Evolutionary conservation across 2,888 invertebrate species (phyloP).

Genomic region (Perizoma flavofasciatum): DNA sequence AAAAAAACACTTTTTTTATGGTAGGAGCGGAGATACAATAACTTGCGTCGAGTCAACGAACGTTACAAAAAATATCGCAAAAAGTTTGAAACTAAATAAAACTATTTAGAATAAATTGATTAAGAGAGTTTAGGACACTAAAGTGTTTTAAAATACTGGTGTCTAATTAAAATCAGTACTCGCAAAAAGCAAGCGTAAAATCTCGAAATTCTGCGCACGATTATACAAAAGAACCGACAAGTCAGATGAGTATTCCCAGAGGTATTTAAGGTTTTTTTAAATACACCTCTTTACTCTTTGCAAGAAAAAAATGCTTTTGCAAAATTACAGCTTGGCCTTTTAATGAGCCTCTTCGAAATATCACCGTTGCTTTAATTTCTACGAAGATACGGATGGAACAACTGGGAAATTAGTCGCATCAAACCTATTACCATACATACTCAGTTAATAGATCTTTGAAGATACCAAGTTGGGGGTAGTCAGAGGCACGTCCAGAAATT

Average conservation of each 20-base stretch:
- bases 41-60: neutral
- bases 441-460: too few species aligned
- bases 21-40: neutral
- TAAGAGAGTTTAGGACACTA: neutral
- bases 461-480: too few species aligned
- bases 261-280: constrained; percentile 26
- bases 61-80: neutral
- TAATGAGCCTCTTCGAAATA: constrained; percentile 12
- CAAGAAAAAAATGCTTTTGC: constrained; percentile 29
- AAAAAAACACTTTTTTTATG: too few species aligned
- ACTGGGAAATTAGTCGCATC: neutral
- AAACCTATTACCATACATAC: neutral
- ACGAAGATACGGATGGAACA: neutral
- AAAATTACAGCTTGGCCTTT: constrained; percentile 21
- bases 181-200: constrained; percentile 23
- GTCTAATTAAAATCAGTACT: constrained; percentile 16
- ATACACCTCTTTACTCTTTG: constrained; percentile 19
- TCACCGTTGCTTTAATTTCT: constrained; percentile 7
- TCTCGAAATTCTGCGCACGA: constrained; percentile 20
- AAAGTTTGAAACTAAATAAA: neutral
- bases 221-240: constrained; percentile 27
- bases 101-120: neutral
- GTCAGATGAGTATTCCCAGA: constrained; percentile 23
- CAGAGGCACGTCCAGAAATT: too few species aligned
- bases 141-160: constrained; percentile 4